phyloP scores from a whole-genome alignment of 2,113 vertebrate genomes.

The Cryptomyrus ogoouensis region DNA sequence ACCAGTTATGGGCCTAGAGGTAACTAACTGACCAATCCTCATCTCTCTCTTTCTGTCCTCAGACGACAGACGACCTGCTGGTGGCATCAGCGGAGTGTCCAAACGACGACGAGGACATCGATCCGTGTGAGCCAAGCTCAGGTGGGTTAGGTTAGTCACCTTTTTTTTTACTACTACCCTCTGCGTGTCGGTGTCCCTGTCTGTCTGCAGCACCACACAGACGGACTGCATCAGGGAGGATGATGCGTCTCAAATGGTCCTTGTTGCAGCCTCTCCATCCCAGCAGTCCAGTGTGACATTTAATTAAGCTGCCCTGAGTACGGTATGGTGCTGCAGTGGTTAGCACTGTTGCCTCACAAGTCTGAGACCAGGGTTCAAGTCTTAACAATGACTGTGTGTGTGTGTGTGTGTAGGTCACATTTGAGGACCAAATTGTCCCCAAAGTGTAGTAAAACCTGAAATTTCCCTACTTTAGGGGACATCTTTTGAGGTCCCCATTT shows the following conservation, averaged over 20 bases:
- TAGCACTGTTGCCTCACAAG: not conserved
- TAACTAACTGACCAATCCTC: conserved; percentile 11
- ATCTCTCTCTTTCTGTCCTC: conserved; percentile 30
- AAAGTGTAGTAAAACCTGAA: no score
- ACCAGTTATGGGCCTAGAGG: not conserved
- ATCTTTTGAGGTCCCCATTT: no score
- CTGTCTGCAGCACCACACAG: conserved; percentile 46
- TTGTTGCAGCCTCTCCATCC: conserved; percentile 26
- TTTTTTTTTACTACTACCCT: conserved; percentile 85
- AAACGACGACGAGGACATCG: conserved; percentile 95
- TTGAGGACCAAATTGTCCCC: no score
- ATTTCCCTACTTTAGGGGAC: no score
- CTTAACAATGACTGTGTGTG: no score
- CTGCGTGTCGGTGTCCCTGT: conserved; percentile 55
- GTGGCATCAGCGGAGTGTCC: conserved; percentile 96
- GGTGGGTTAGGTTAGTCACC: conserved; percentile 99
- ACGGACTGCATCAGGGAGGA: conserved; percentile 25
- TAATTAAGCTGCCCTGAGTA: not conserved
- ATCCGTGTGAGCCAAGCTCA: conserved; percentile 99
- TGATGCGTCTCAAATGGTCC: not conserved
- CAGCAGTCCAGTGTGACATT: not conserved
- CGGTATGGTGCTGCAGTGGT: not conserved
- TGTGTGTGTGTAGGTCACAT: no score
- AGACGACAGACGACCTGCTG: conserved; percentile 66
- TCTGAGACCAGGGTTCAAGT: not conserved